Evolutionary conservation across 2,113 vertebrate genomes (phyloP), one percentile per base, ranked within the genome.

Genomic region (Motacilla alba): DNA sequence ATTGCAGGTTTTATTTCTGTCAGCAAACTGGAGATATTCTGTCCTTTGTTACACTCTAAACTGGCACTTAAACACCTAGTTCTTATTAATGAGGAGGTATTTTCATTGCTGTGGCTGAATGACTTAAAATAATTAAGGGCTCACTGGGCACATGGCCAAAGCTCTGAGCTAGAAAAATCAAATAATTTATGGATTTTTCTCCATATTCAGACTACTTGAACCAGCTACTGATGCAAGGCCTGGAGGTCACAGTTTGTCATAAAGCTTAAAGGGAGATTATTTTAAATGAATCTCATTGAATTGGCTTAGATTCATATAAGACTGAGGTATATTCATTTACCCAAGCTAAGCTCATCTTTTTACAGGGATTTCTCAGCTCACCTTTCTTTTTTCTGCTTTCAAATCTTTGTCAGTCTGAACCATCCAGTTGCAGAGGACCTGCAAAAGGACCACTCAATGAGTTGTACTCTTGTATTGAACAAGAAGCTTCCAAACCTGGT

Each of bases 101-200:
- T 91, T 87, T 84, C 35, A 39, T 87, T 91, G 69, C 77, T 92
- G 27, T 63, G 78, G 77, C 63, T 77, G 76, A 93, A 90, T 89
- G 72, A 88, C 59, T 93, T 94, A 80, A 93, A 90, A 90, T 88
- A 95, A 94, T 89, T 76, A 86, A 90, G 82, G 88, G 50, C 79
- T 94, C 33, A 44, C 75, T 90, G 56, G 86, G 94, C 72, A 67
- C 6, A 1, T 47, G 39, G 88, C 92, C 94, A 96, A 86, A 88
- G 50, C 47, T 90, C 63, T 77, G 83, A 92, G 79, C 37, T 92
- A 86, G 85, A 94, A 93, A 93, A 88, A 90, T 85, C 44, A 62
- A 90, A 76, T 83, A 0, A 43, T 77, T 81, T 95, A 86, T 88
- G 52, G 79, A 76, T 93, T 92, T 93, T 93, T 93, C 33, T 86